phyloP scores from a whole-genome alignment of 2,888 invertebrate species.

The Hipparchia semele region DNA sequence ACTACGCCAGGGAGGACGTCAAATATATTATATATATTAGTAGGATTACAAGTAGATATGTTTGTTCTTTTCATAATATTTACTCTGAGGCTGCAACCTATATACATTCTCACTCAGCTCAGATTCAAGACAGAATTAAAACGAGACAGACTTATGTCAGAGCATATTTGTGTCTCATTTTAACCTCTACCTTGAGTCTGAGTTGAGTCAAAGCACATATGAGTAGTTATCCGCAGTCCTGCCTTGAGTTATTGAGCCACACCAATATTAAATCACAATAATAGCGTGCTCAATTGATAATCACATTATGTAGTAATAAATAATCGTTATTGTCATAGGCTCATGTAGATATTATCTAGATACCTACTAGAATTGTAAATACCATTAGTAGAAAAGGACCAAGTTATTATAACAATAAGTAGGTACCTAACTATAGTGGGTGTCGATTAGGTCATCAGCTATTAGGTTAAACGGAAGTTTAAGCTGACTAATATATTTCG shows the following conservation, averaged over 20 bases:
- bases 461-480: constrained; percentile 34
- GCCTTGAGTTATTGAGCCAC: not conserved
- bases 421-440: constrained; percentile 51
- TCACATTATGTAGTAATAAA: not conserved
- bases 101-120: too few relatives aligned
- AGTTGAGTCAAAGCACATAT: too few relatives aligned
- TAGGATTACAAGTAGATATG: too few relatives aligned
- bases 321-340: constrained; percentile 1
- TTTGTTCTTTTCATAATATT: too few relatives aligned
- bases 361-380: not conserved
- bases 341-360: not conserved
- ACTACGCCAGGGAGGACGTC: too few relatives aligned
- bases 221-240: too few relatives aligned
- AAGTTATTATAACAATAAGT: constrained; percentile 39
- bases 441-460: constrained; percentile 67
- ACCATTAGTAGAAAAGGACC: constrained; percentile 32
- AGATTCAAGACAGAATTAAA: too few relatives aligned
- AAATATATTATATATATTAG: too few relatives aligned
- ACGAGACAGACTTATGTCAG: too few relatives aligned
- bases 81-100: too few relatives aligned
- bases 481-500: constrained; percentile 29
- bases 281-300: not conserved
- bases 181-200: too few relatives aligned
- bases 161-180: too few relatives aligned
- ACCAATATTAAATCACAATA: not conserved